Evolutionary conservation across 2,888 invertebrate species (phyloP).

Genomic region (Pomacea canaliculata): DNA sequence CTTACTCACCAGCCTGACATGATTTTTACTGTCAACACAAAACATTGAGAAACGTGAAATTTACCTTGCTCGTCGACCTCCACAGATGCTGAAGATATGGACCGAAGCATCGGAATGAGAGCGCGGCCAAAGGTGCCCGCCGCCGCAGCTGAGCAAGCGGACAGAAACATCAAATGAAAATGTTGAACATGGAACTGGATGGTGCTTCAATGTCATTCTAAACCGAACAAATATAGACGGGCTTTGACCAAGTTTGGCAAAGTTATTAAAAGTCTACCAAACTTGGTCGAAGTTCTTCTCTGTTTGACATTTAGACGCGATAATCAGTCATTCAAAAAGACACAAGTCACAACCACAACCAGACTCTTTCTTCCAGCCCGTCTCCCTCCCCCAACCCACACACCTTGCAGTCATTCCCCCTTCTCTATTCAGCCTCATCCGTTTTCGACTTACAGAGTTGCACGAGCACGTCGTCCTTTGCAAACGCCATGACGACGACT

Average conservation of each 20-base stretch:
- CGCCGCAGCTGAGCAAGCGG: slow-evolving; percentile 26
- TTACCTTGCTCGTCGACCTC: slow-evolving; percentile 40
- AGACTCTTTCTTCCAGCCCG: not conserved
- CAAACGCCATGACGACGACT: slow-evolving; percentile 29
- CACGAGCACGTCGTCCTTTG: not conserved
- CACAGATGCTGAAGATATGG: slow-evolving; percentile 38
- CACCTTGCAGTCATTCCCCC: not conserved
- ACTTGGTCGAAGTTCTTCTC: too few species aligned
- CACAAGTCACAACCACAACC: too few species aligned
- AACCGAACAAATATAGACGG: too few species aligned
- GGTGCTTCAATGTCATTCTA: too few species aligned
- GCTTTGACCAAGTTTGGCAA: too few species aligned
- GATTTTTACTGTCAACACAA: too few species aligned
- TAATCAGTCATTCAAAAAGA: too few species aligned
- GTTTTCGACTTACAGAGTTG: not conserved
- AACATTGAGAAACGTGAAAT: not conserved
- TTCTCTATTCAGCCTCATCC: too few species aligned
- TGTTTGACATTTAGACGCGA: too few species aligned
- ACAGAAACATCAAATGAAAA: not conserved
- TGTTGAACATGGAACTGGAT: too few species aligned
- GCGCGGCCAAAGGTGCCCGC: slow-evolving; percentile 29
- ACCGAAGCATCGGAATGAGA: slow-evolving; percentile 37
- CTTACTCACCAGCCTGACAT: too few species aligned
- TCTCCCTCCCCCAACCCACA: not conserved
- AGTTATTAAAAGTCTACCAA: too few species aligned